Evolutionary conservation across 2,888 invertebrate genomes (phyloP).

Genomic region (Mallateleia sp.): DNA sequence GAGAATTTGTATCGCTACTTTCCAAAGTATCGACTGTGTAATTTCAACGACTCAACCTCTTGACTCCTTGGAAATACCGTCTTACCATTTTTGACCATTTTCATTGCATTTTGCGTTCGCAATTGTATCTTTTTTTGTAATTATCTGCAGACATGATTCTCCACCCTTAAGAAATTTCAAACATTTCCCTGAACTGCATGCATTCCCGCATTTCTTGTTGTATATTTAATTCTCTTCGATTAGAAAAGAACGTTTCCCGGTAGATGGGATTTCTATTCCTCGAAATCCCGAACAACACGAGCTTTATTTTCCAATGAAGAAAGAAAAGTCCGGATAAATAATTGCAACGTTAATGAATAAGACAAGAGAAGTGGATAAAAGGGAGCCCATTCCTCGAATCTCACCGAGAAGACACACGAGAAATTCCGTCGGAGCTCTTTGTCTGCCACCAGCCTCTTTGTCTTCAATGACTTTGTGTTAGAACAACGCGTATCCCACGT

Average conservation of each 20-base stretch:
- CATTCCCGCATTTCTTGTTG: conserved; percentile 28
- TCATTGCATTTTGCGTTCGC: conserved; percentile 17
- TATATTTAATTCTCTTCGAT: conserved; percentile 17
- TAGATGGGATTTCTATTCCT: conserved; percentile 41
- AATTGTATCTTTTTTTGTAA: conserved; percentile 43
- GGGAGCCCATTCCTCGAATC: conserved; percentile 64
- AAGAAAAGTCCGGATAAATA: conserved; percentile 62
- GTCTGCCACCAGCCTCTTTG: conserved; percentile 71
- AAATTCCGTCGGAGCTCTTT: conserved; percentile 77
- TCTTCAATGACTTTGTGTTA: conserved; percentile 43
- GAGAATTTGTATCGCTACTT: neutral
- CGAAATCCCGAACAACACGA: conserved; percentile 1
- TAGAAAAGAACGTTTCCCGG: conserved; percentile 47
- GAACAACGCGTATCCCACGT: conserved; percentile 55
- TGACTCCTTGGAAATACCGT: neutral
- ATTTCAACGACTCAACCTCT: neutral
- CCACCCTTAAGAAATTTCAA: conserved; percentile 45
- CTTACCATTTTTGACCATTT: conserved; percentile 6
- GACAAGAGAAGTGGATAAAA: conserved; percentile 56
- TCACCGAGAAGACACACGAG: conserved; percentile 66
- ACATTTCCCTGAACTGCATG: conserved; percentile 22
- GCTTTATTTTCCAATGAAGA: conserved; percentile 34
- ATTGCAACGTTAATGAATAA: conserved; percentile 76
- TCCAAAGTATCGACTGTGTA: neutral
- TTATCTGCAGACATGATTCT: conserved; percentile 22